phyloP scores from a whole-genome alignment of 2,888 invertebrate genomes.

The Patella depressa region DNA sequence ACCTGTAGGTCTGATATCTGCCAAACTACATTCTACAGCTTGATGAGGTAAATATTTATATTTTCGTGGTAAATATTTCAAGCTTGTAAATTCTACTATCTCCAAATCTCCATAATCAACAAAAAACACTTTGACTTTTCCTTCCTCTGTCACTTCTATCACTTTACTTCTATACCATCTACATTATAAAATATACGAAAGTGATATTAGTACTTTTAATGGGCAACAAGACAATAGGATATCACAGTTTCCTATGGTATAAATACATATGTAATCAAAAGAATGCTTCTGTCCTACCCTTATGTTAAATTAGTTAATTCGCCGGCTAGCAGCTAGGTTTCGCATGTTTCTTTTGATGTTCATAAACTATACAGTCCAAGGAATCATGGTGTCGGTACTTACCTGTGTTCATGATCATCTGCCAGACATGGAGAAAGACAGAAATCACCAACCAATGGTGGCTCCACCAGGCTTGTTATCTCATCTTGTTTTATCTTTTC shows the following conservation, averaged over 20 bases:
- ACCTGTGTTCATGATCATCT: conserved; percentile 29
- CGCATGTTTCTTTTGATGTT: no score
- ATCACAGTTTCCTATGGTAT: conserved; percentile 12
- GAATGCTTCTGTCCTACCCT: no score
- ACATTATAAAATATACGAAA: not conserved
- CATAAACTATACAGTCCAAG: no score
- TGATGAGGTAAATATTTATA: conserved; percentile 77
- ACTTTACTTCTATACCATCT: conserved; percentile 67
- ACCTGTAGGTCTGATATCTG: conserved; percentile 74
- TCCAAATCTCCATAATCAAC: conserved; percentile 78
- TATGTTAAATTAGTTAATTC: no score
- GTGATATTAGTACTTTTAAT: no score
- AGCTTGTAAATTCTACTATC: conserved; percentile 70
- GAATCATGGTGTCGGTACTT: not conserved
- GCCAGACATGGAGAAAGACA: conserved; percentile 47
- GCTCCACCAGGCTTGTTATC: not conserved
- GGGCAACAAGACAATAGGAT: no score
- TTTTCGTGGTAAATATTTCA: conserved; percentile 74
- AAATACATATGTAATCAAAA: no score
- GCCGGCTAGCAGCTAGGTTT: no score
- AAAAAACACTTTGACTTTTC: conserved; percentile 75
- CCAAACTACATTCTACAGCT: conserved; percentile 78
- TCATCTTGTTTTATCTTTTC: conserved; percentile 29
- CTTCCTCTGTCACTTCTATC: conserved; percentile 72
- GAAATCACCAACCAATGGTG: not conserved